A percentile compares a stretch with the other conserved stretches of the same genome.
Evolutionary conservation across 2,797 vertebrate species (phyloP).

Genomic region (Oryzias sinensis): DNA sequence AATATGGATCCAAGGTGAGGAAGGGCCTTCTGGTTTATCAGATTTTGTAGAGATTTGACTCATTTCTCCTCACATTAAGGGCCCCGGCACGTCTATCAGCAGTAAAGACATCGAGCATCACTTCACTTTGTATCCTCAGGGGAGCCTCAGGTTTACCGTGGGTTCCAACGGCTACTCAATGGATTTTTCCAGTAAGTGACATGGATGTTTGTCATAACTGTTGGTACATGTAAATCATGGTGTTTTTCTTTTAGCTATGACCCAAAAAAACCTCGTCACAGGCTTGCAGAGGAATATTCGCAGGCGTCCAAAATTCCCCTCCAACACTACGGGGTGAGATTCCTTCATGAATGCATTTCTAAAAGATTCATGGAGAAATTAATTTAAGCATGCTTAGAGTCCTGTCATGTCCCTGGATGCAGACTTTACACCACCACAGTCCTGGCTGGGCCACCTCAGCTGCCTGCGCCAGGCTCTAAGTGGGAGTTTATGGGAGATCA

Average conservation of each 20-base stretch:
- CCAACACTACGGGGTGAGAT: constrained; percentile 25
- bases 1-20: constrained; percentile 67
- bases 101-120: constrained; percentile 58
- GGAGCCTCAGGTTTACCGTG: constrained; percentile 51
- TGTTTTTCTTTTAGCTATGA: constrained; percentile 60
- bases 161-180: constrained; percentile 45
- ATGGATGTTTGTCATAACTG: too few relatives aligned
- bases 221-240: background rate
- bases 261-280: constrained; percentile 61
- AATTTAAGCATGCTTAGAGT: background rate
- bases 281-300: constrained; percentile 50
- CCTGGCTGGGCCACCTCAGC: background rate
- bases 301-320: constrained; percentile 62
- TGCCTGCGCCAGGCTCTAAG: constrained; percentile 11
- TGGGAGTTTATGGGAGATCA: constrained; percentile 72
- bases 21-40: too few relatives aligned
- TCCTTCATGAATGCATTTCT: background rate
- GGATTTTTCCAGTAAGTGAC: too few relatives aligned
- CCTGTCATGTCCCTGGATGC: constrained; percentile 12
- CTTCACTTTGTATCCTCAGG: constrained; percentile 41
- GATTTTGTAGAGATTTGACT: background rate
- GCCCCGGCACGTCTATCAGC: constrained; percentile 41
- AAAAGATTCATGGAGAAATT: background rate
- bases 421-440: constrained; percentile 11
- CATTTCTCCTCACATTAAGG: constrained; percentile 23